A percentile compares a stretch with the other conserved stretches of the same genome.
Evolutionary conservation across 2,113 vertebrate genomes (phyloP).

Genomic region (Saimiri boliviensis): DNA sequence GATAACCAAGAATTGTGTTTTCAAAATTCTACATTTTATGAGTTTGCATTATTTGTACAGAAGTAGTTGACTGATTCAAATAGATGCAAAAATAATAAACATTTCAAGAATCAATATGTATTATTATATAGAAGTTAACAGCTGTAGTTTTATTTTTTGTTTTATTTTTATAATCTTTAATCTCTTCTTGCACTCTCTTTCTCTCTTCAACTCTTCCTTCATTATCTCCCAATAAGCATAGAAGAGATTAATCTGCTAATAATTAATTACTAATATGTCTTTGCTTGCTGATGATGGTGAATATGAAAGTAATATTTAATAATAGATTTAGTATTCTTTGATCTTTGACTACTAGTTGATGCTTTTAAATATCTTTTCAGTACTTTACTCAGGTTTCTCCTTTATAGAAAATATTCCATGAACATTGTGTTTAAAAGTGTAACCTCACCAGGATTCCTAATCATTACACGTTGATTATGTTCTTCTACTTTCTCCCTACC

Average conservation of each 20-base stretch:
- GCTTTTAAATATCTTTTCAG: neutral
- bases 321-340: neutral
- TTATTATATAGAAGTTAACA: neutral
- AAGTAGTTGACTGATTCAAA: neutral
- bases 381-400: neutral
- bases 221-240: neutral
- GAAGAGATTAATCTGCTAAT: neutral
- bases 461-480: accelerated
- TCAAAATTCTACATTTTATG: neutral
- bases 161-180: neutral
- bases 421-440: neutral
- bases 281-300: neutral
- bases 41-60: neutral
- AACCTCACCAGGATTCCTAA: neutral
- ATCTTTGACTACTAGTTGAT: neutral
- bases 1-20: neutral
- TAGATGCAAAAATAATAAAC: neutral
- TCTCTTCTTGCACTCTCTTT: neutral
- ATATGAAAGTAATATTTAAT: neutral
- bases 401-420: neutral
- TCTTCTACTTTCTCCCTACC: neutral
- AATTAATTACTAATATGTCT: neutral
- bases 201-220: neutral
- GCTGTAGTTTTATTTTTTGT: neutral
- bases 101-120: neutral